Evolutionary conservation across 2,888 invertebrate species (phyloP), one percentile per base, ranked within the genome.

Genomic region (Cantharis nigra): DNA sequence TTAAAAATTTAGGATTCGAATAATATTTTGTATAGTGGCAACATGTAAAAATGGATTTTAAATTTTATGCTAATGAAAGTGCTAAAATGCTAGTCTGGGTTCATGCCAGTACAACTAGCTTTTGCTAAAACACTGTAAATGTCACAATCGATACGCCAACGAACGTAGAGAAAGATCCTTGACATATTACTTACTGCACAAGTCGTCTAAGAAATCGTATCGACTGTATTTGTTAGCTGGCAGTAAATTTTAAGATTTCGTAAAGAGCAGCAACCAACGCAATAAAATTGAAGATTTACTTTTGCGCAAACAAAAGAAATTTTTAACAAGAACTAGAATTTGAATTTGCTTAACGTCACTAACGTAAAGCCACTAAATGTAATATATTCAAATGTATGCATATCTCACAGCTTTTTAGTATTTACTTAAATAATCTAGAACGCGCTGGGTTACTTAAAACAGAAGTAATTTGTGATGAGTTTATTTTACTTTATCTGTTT

Each of bases 361-460:
- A 67, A 67, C 23, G 23, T 67, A 67, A 67, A 67, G 65, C 65
- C 26, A 67, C 65, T 67, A 67, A 67, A 67, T 67, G 23, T 77
- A 78, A 78, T 78, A 62, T 75, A 78, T 75, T 78, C 78, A 72
- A 78, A 78, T 78, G 72, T 72, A 78, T 78, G 78, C 78, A 77
- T 77, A 77, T 77, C 77, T 77, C 77, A 49, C 74, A 75, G 72
- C 75, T 71, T 72, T 70, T 75, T 75, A 71, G 78, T 75, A 78
- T 78, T 74, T 78, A 75, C 74, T 75, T 72, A 78, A 78, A 78
- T 78, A 78, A 74, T 74, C 75, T 74, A 20, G 62, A 71, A 70
- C 72, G 78, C 72, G 72, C 75, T 70, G 72, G 78, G 78, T 78
- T 78, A 75, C 75, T 78, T 72, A 75, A 72, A 78, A 75, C 75